Evolutionary conservation across 37 sponge, comb jelly and placozoan genomes (phyloP).

Genomic region (Mnemiopsis leidyi): DNA sequence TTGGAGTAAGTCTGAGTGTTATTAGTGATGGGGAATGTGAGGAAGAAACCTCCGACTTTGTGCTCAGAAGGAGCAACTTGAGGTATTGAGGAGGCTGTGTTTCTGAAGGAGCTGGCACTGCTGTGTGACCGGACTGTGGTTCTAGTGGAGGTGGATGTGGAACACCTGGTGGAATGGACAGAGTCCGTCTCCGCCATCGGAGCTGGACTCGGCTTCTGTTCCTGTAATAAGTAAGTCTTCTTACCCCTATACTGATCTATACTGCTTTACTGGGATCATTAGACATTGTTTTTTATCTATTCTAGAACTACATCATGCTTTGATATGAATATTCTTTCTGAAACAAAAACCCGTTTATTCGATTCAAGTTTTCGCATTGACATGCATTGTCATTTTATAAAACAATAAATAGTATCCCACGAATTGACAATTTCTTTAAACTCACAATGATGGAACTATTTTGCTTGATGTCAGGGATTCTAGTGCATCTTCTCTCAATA

Average conservation of each 20-base stretch:
- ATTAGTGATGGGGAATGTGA: constrained; percentile 37
- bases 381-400: too few relatives aligned
- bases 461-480: constrained; percentile 38
- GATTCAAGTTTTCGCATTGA: too few relatives aligned
- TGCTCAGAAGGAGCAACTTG: neutral
- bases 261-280: too few relatives aligned
- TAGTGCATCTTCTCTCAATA: neutral
- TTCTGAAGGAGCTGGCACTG: neutral
- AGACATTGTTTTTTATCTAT: too few relatives aligned
- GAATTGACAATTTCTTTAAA: too few relatives aligned
- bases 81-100: neutral
- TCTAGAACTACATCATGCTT: too few relatives aligned
- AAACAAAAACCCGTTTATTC: too few relatives aligned
- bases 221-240: too few relatives aligned
- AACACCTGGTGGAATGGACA: neutral
- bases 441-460: constrained; percentile 2
- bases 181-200: neutral
- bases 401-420: too few relatives aligned
- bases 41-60: constrained; percentile 58
- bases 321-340: too few relatives aligned
- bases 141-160: neutral
- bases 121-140: neutral
- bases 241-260: too few relatives aligned
- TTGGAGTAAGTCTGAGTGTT: neutral
- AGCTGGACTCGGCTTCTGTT: too few relatives aligned